These are phyloP conservation scores for Semicossyphus pulcher DNA, from an alignment of 2,113 vertebrate genomes.

Conservation along the genomic window DNA sequence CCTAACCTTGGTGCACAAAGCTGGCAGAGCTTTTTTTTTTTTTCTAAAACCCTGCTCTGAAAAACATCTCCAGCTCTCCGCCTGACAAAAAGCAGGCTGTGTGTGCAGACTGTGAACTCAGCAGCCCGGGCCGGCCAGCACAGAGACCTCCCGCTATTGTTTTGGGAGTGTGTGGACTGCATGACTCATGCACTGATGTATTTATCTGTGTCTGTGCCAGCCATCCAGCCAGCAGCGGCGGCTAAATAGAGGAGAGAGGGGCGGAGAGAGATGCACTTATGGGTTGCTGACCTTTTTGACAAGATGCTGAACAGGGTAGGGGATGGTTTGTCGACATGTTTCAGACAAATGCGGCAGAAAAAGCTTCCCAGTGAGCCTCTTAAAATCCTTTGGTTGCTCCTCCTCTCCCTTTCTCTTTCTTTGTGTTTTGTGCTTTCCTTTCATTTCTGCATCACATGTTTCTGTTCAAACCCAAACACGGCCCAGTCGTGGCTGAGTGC, in stretches of 20 bases:
- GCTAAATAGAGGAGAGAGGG: background rate
- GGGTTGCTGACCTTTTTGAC: conserved; percentile 12
- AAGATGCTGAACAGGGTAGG: conserved; percentile 23
- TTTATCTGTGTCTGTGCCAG: conserved; percentile 75
- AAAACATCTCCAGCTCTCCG: conserved; percentile 61
- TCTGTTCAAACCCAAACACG: conserved; percentile 56
- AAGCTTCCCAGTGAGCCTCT: background rate
- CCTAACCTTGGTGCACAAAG: conserved; percentile 30
- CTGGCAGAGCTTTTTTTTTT: conserved; percentile 18
- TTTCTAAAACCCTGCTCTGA: conserved; percentile 53
- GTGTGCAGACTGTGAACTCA: conserved; percentile 78
- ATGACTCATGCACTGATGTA: conserved; percentile 79
- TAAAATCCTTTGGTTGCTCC: conserved; percentile 7
- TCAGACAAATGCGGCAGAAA: conserved; percentile 2
- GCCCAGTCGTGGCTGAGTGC: conserved; percentile 38
- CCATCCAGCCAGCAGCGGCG: conserved; percentile 33
- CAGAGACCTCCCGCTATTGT: conserved; percentile 82
- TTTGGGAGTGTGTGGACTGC: conserved; percentile 77
- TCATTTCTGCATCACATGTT: conserved; percentile 39
- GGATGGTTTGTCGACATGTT: background rate
- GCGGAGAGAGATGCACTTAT: conserved; percentile 20
- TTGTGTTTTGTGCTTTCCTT: conserved; percentile 17
- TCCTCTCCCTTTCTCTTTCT: conserved; percentile 23
- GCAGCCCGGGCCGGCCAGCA: conserved; percentile 67
- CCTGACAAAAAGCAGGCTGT: conserved; percentile 69